Base-by-base conservation (phyloP, 1,140 invertebrate species). In the Drosophila navojoa region DNA sequence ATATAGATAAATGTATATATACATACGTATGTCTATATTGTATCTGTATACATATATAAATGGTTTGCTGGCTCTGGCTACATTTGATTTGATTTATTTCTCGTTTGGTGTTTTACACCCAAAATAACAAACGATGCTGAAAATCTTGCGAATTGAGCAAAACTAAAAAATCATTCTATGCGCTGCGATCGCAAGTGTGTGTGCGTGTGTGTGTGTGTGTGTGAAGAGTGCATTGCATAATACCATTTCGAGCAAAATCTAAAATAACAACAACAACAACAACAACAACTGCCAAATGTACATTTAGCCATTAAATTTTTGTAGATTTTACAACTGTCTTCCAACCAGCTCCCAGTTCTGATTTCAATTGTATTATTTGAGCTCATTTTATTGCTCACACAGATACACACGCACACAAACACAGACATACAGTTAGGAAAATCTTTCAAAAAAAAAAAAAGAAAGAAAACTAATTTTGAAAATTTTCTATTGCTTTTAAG, bases 51-150 rank as follows among this genome's bases (percentile, higher is more conserved):
- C 44, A 74, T 72, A 76, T 84, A 85, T 80, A 84, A 80, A 84
- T 86, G 81, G 81, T 38, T 76, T 71, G 69, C 68, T 44, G 71
- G 72, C 52, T 54, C 35, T 44, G 55, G 77, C 82, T 76, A 86
- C 82, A 84, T 77, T 89, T 89, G 84, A 89, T 89, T 89, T 89
- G 84, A 89, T 89, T 89, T 89, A 89, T 89, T 89, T 89, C 80
- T 89, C 84, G 84, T 87, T 89, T 89, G 73, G 76, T 87, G 80
- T 84, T 89, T 87, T 87, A 87, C 84, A 87, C 79, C 84, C 84
- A 87, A 87, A 89, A 87, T 82, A 89, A 87, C 82, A 87, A 87
- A 87, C 79, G 80, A 76, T 73, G 64, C 80, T 78, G 57, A 79
- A 79, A 77, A 77, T 79, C 75, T 79, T 78, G 79, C 79, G 75